A percentile compares a stretch with the other conserved stretches of the same genome.
Conservation (phyloP, 2,888 invertebrate genomes). For the Antitype chi region DNA sequence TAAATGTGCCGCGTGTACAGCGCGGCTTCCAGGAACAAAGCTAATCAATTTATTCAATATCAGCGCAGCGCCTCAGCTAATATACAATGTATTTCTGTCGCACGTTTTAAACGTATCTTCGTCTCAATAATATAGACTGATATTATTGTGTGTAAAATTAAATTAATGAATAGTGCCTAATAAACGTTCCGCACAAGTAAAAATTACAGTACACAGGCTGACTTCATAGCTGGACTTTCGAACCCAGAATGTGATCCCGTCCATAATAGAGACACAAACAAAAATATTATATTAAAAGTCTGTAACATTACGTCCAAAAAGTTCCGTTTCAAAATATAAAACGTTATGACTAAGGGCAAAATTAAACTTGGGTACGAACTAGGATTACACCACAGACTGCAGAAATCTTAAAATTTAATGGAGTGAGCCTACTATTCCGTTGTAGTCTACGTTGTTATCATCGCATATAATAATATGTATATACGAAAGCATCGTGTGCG, state of each 20-base stretch:
- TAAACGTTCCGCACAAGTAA: not conserved
- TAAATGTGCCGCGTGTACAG: not conserved
- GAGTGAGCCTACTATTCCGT: not conserved
- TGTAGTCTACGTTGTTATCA: slow-evolving; percentile 2
- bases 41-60: slow-evolving; percentile 21
- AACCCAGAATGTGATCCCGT: not conserved
- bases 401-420: not conserved
- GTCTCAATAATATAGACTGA: not conserved
- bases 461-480: not conserved
- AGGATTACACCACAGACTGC: not conserved
- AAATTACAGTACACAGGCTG: not conserved
- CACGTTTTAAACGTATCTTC: not conserved
- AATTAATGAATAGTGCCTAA: not conserved
- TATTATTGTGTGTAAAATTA: not conserved
- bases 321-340: not conserved
- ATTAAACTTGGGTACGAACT: not conserved
- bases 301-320: not conserved
- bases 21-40: slow-evolving; percentile 12
- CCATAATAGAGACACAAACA: not conserved
- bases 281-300: not conserved
- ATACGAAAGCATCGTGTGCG: not conserved
- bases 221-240: not conserved
- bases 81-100: not conserved
- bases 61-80: not conserved
- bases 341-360: not conserved